Percentiles rank a stretch among this genome's conserved stretches.
Evolutionary conservation across 2,888 invertebrate genomes (phyloP).

Genomic region (Ophion costatus): DNA sequence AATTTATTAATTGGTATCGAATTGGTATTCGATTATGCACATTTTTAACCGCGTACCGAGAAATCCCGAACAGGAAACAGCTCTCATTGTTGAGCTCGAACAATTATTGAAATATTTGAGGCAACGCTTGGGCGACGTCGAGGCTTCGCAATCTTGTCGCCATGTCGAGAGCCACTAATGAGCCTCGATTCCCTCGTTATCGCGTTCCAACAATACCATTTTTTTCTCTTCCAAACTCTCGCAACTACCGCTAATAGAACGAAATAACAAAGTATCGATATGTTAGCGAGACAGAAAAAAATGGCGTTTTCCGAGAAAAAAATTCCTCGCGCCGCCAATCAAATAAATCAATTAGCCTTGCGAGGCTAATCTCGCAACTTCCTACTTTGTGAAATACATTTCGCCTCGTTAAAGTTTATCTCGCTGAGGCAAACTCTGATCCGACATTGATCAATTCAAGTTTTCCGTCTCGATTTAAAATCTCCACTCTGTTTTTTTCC

Average conservation of each 20-base stretch:
- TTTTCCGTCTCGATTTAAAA: not conserved
- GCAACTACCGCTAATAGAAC: not conserved
- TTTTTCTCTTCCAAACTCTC: constrained; percentile 13
- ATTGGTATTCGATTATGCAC: constrained; percentile 50
- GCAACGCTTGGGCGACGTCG: constrained; percentile 34
- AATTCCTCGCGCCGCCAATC: constrained; percentile 14
- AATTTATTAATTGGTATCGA: constrained; percentile 32
- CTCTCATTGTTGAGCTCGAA: constrained; percentile 31
- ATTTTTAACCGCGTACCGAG: constrained; percentile 50
- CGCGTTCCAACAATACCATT: constrained; percentile 55
- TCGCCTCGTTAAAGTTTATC: not conserved
- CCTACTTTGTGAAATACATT: not conserved
- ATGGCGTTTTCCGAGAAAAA: not conserved
- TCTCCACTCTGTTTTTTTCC: not conserved
- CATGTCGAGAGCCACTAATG: constrained; percentile 26
- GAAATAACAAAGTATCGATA: constrained; percentile 20
- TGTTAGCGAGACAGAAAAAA: not conserved
- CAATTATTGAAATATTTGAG: constrained; percentile 45
- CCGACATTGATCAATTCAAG: not conserved
- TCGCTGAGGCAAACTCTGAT: too few relatives aligned
- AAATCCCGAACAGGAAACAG: constrained; percentile 47
- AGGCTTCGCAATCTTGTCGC: constrained; percentile 34
- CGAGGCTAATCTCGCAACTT: constrained; percentile 17
- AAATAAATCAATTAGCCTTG: constrained; percentile 5
- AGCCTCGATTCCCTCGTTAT: constrained; percentile 50